phyloP scores from a whole-genome alignment of 2,888 invertebrate species.

The Kuschelorhynchus macadamiae region DNA sequence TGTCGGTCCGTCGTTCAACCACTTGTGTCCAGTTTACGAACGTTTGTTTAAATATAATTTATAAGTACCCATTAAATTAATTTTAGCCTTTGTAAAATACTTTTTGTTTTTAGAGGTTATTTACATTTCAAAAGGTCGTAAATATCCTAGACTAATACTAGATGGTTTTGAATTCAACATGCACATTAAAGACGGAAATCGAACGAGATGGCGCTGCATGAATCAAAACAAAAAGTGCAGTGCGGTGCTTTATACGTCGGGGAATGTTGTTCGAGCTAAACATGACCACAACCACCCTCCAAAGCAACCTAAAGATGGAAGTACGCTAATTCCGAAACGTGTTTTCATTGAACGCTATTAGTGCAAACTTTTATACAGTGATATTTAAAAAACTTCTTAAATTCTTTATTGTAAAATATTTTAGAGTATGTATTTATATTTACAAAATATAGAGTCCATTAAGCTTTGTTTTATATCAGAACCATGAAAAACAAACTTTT shows the following conservation, averaged over 20 bases:
- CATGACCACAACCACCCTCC: conserved; percentile 56
- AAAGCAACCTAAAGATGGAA: conserved; percentile 16
- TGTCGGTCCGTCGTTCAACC: no score
- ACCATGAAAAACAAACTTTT: no score
- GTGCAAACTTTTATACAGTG: no score
- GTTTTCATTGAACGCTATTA: conserved; percentile 37
- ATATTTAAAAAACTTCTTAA: no score
- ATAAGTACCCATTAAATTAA: no score
- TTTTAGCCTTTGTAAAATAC: no score
- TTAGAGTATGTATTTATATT: no score
- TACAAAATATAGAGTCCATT: no score
- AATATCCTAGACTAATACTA: conserved; percentile 57
- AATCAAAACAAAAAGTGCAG: conserved; percentile 52
- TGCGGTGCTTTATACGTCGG: conserved; percentile 52
- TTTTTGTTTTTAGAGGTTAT: conserved; percentile 55
- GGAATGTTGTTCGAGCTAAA: conserved; percentile 51
- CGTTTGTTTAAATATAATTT: no score
- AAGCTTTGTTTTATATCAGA: no score
- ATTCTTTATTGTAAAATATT: no score
- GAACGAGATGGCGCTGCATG: conserved; percentile 57
- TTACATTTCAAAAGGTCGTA: conserved; percentile 54
- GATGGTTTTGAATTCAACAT: conserved; percentile 55
- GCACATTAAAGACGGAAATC: conserved; percentile 49
- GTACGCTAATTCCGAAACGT: conserved; percentile 40
- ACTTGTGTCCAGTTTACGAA: no score